Evolutionary conservation across 2,888 invertebrate species (phyloP).

Genomic region (Saturnia pavonia): DNA sequence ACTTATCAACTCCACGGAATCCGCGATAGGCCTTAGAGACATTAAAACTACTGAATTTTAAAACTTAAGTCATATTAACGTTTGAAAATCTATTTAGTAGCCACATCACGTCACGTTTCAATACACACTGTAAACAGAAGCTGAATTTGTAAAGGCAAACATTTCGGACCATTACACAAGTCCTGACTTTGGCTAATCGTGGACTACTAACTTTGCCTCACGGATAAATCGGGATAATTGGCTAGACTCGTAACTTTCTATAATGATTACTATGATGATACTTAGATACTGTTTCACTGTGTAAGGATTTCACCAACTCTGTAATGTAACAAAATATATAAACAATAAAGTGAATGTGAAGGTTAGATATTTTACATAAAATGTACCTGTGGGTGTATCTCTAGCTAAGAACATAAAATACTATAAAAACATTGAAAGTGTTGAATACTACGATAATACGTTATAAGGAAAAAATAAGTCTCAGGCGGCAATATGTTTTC

Average conservation of each 20-base stretch:
- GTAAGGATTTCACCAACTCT: background rate
- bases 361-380: background rate
- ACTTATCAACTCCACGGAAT: background rate
- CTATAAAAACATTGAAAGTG: background rate
- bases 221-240: conserved; percentile 47
- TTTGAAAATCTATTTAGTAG: conserved; percentile 20
- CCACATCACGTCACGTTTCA: conserved; percentile 22
- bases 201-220: conserved; percentile 44
- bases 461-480: background rate
- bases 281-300: background rate
- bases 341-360: background rate
- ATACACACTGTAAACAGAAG: conserved; percentile 38
- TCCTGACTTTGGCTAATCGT: conserved; percentile 47
- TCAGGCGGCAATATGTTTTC: background rate
- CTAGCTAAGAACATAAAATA: background rate
- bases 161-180: conserved; percentile 49
- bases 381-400: background rate
- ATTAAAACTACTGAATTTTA: background rate
- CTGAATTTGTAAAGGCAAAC: conserved; percentile 40
- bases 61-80: conserved; percentile 15
- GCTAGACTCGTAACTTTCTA: conserved; percentile 26
- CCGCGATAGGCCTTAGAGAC: background rate
- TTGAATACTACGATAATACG: background rate
- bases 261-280: background rate
- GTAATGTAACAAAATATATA: background rate